Evolutionary conservation across 2,888 invertebrate genomes (phyloP).

Genomic region (Leptinotarsa tumamoca): DNA sequence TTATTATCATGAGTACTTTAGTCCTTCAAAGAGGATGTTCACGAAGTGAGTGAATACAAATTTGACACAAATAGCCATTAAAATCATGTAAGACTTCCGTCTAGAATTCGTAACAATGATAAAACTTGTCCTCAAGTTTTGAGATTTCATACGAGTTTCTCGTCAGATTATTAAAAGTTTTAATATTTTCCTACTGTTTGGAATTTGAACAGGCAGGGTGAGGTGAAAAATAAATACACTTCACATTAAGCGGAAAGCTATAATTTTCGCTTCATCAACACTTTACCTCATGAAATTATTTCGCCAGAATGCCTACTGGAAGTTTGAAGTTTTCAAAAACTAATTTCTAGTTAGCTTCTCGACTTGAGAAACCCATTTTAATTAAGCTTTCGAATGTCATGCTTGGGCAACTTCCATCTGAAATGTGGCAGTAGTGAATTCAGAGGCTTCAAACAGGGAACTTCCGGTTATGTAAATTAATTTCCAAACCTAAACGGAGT

Average conservation of each 20-base stretch:
- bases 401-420: conserved; percentile 12
- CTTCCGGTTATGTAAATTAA: not conserved
- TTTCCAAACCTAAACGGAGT: not conserved
- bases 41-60: conserved; percentile 31
- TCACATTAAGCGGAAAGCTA: conserved; percentile 29
- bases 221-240: conserved; percentile 9
- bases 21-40: conserved; percentile 30
- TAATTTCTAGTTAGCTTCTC: conserved; percentile 33
- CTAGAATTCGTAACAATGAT: conserved; percentile 47
- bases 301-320: not conserved
- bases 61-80: conserved; percentile 41
- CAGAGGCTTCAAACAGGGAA: not conserved
- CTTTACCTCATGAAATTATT: conserved; percentile 22
- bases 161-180: conserved; percentile 52
- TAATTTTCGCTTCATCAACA: conserved; percentile 45
- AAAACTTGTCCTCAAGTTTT: conserved; percentile 48
- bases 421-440: not conserved
- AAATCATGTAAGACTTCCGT: conserved; percentile 40
- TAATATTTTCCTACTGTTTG: conserved; percentile 47
- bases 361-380: conserved; percentile 15
- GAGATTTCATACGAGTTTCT: conserved; percentile 34
- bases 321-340: conserved; percentile 34
- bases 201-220: conserved; percentile 24
- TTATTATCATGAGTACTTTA: conserved; percentile 23
- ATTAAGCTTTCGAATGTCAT: conserved; percentile 17